Evolutionary conservation across 2,113 vertebrate species (phyloP), one percentile per base, ranked within the genome.

Genomic region (Mormoops blainvillei): DNA sequence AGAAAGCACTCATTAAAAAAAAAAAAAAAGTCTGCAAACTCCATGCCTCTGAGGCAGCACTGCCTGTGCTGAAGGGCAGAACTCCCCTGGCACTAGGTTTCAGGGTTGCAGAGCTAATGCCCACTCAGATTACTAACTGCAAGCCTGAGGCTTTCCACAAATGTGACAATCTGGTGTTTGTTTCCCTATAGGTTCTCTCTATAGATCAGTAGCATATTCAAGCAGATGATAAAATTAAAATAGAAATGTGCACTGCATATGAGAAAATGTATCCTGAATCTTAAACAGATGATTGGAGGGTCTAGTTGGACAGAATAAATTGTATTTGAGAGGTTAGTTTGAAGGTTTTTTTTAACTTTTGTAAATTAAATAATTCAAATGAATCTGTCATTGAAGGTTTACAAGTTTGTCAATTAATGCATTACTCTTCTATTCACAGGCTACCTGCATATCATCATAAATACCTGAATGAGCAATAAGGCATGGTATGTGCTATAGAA

Each of bases 271-370:
- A 95, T 93, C 24, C 8, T 48, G 77, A 94, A 50, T 20, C 70
- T 95, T 76, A 91, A 86, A 92, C 8, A 93, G n/a, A 92, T 91
- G 16, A 7, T 83, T 88, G 82, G 31, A 88, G 43, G 86, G 81
- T 48, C 82, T 9, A 61, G 22, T 26, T 83, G 86, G 54, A 36
- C 50, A 67, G 22, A 95, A 94, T 77, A 81, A 92, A 87, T 41
- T 33, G 33, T 41, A 48, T 73, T 74, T 94, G 63, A 77, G 31
- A 67, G 16, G 28, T 18, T 95, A 58, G 87, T 91, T 67, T 83
- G 52, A 73, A 83, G 92, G 4, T 41, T 15, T 92, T 96, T 95
- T 92, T 96, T 97, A 97, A 89, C 86, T 77, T 95, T 97, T 89
- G 38, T 19, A 74, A 68, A 94, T 20, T 73, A 86, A 15, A 36